These are phyloP conservation scores for Criorhina ranunculi DNA, from an alignment of 2,888 invertebrate genomes.

Conservation along the genomic window DNA sequence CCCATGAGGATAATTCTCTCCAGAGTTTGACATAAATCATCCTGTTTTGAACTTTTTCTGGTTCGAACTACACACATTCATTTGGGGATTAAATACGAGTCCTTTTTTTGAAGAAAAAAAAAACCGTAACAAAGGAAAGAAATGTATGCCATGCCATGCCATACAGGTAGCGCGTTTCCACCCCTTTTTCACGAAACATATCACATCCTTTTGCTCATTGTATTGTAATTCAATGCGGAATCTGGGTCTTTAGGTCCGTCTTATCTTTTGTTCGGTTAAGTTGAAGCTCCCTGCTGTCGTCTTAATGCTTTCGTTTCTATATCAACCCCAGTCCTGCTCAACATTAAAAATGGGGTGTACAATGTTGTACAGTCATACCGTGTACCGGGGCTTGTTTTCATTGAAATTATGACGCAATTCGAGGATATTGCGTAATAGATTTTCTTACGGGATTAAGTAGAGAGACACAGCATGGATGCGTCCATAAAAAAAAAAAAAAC, in stretches of 20 bases:
- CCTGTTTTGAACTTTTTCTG: constrained; percentile 43
- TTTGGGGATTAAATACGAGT: constrained; percentile 50
- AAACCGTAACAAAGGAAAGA: constrained; percentile 50
- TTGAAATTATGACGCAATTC: constrained; percentile 75
- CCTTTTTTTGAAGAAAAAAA: constrained; percentile 15
- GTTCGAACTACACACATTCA: constrained; percentile 19
- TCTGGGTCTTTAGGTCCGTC: constrained; percentile 71
- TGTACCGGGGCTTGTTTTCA: constrained; percentile 54
- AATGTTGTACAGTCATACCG: constrained; percentile 54
- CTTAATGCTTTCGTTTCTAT: constrained; percentile 11
- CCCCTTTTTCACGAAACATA: constrained; percentile 52
- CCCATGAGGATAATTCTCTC: constrained; percentile 36
- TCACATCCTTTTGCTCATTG: constrained; percentile 64
- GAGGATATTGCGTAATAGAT: constrained; percentile 74
- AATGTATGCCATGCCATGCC: constrained; percentile 72
- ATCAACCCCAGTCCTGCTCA: constrained; percentile 57
- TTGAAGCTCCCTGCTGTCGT: constrained; percentile 55
- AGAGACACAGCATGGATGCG: constrained; percentile 15
- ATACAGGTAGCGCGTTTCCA: constrained; percentile 74
- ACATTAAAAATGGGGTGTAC: constrained; percentile 55
- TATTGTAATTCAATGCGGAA: constrained; percentile 74
- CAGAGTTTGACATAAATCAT: constrained; percentile 40
- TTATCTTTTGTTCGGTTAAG: constrained; percentile 65
- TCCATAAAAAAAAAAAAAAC: no score
- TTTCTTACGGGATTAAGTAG: constrained; percentile 54